These are phyloP conservation scores for Danio tinwini DNA, from an alignment of 2,797 vertebrate species.

Conservation along the genomic window DNA sequence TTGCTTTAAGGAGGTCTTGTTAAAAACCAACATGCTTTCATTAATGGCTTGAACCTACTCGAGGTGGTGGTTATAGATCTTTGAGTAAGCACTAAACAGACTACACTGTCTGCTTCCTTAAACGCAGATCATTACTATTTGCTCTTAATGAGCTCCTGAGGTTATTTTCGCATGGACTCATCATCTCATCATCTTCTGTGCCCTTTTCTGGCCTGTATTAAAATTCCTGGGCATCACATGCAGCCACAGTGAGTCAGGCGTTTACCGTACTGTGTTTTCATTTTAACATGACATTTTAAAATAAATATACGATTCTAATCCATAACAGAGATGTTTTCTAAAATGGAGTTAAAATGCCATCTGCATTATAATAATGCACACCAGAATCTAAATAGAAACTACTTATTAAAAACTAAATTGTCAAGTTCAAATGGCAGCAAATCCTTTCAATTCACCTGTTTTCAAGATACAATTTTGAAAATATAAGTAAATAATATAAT, in stretches of 20 bases:
- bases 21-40: constrained; percentile 68
- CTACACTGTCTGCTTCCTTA: constrained; percentile 15
- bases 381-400: no score
- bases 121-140: constrained; percentile 19
- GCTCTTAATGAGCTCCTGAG: constrained; percentile 26
- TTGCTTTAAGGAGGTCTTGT: constrained; percentile 69
- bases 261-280: no score
- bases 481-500: no score
- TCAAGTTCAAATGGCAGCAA: no score
- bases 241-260: constrained; percentile 53
- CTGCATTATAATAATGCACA: no score
- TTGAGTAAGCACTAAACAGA: constrained; percentile 21
- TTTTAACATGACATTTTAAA: no score
- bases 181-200: constrained; percentile 27
- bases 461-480: no score
- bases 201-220: constrained; percentile 54
- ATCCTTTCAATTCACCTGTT: no score
- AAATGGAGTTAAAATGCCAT: no score
- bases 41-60: constrained; percentile 66
- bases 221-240: constrained; percentile 61
- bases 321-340: no score
- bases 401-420: no score
- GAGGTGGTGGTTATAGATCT: constrained; percentile 34
- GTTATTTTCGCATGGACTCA: constrained; percentile 12
- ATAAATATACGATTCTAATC: no score